These are phyloP conservation scores for Tachypleus tridentatus DNA, from an alignment of 1,140 invertebrate genomes.

Conservation along the genomic window DNA sequence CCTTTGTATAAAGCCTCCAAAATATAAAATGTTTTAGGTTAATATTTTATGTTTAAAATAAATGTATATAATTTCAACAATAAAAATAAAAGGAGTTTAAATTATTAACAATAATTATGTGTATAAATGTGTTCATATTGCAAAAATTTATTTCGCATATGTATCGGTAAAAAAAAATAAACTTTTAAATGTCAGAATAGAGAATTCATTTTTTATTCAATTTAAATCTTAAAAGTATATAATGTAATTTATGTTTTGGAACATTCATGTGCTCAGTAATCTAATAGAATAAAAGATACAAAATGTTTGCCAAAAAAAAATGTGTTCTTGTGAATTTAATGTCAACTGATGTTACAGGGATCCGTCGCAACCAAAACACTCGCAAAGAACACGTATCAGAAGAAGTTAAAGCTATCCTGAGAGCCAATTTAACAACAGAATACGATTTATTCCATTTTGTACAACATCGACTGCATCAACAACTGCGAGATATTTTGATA, in stretches of 20 bases:
- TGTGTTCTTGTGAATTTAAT: neutral
- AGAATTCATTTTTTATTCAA: neutral
- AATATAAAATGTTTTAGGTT: no score
- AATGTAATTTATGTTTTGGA: neutral
- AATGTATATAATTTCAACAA: no score
- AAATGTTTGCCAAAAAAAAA: neutral
- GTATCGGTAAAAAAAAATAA: no score
- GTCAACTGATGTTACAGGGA: conserved; percentile 25
- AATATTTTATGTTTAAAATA: no score
- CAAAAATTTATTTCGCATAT: no score
- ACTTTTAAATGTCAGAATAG: no score
- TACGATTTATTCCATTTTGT: conserved; percentile 88
- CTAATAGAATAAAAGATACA: neutral
- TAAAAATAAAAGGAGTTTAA: no score
- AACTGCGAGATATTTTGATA: conserved; percentile 28
- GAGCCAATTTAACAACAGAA: conserved; percentile 73
- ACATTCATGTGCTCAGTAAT: neutral
- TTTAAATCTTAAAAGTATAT: neutral
- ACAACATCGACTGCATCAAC: conserved; percentile 64
- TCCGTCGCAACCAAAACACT: conserved; percentile 57
- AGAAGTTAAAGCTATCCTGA: conserved; percentile 69
- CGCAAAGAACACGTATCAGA: conserved; percentile 72
- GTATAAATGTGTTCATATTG: no score
- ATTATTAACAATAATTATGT: no score
- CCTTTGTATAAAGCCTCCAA: no score